Percentiles rank a stretch among this genome's conserved stretches.
phyloP scores from a whole-genome alignment of 2,888 invertebrate species.

The Epinotia ramella region DNA sequence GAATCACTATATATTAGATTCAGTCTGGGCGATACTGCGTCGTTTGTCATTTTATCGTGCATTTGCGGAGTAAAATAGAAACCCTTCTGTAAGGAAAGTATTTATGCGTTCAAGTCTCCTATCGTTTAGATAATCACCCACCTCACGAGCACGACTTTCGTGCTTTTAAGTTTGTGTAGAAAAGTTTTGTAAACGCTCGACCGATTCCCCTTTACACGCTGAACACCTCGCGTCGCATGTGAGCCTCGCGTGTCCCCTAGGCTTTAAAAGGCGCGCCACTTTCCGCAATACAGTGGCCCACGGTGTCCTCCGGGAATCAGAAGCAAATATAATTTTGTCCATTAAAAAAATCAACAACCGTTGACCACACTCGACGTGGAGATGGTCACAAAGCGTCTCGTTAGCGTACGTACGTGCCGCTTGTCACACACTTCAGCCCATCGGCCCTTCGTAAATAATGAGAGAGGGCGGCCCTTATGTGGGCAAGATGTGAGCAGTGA shows the following conservation, averaged over 20 bases:
- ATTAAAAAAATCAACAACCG: conserved; percentile 83
- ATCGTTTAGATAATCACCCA: conserved; percentile 40
- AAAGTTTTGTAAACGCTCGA: conserved; percentile 48
- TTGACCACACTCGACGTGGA: conserved; percentile 77
- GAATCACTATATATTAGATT: conserved; percentile 44
- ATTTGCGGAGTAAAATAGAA: conserved; percentile 11
- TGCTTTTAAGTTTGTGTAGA: conserved; percentile 47
- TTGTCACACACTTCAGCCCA: conserved; percentile 82
- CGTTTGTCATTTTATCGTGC: conserved; percentile 30
- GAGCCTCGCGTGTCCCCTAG: conserved; percentile 65
- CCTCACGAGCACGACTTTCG: conserved; percentile 43
- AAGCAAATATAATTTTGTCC: conserved; percentile 81
- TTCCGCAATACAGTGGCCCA: conserved; percentile 64
- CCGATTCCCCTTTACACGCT: conserved; percentile 50
- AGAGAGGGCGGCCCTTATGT: conserved; percentile 73
- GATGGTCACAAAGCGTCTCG: conserved; percentile 85
- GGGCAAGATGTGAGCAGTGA: conserved; percentile 53
- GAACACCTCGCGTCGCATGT: conserved; percentile 67
- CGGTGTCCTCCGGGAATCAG: conserved; percentile 66
- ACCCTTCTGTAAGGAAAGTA: conserved; percentile 19
- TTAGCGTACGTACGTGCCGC: conserved; percentile 83
- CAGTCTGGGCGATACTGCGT: conserved; percentile 22
- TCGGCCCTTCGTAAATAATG: conserved; percentile 85
- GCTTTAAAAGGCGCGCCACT: conserved; percentile 74
- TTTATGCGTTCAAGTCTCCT: conserved; percentile 29